A percentile compares a stretch with the other conserved stretches of the same genome.
phyloP scores from a whole-genome alignment of 2,113 vertebrate genomes.

The Coryphaenoides rupestris region DNA sequence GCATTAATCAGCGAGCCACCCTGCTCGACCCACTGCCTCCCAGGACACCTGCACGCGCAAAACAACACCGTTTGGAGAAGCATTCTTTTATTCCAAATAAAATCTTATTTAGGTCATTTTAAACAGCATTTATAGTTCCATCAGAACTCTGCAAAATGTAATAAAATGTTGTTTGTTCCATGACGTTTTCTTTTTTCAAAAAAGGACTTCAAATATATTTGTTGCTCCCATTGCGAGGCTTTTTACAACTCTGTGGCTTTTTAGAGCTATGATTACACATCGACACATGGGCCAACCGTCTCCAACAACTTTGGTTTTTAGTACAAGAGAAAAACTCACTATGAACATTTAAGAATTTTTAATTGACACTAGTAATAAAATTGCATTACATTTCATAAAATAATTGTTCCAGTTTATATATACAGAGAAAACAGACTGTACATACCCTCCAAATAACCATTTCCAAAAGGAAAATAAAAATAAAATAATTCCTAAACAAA shows the following conservation, averaged over 20 bases:
- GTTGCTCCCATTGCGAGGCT: constrained; percentile 44
- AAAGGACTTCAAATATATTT: constrained; percentile 53
- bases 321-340: constrained; percentile 62
- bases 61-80: constrained; percentile 68
- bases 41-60: constrained; percentile 63
- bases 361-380: constrained; percentile 99
- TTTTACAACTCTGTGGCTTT: constrained; percentile 48
- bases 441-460: constrained; percentile 89
- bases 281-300: constrained; percentile 48
- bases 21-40: constrained; percentile 33
- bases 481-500: constrained; percentile 73
- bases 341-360: constrained; percentile 89
- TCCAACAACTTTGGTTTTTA: constrained; percentile 62
- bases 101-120: constrained; percentile 62
- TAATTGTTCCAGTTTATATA: constrained; percentile 99
- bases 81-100: constrained; percentile 74
- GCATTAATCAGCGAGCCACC: constrained; percentile 53
- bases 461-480: constrained; percentile 63
- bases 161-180: constrained; percentile 61
- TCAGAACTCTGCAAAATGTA: constrained; percentile 64
- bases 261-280: constrained; percentile 56
- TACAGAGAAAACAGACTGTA: constrained; percentile 99
- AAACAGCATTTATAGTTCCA: constrained; percentile 67
- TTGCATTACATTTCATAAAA: constrained; percentile 99
- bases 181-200: constrained; percentile 47